Evolutionary conservation across 2,888 invertebrate genomes (phyloP), one percentile per base, ranked within the genome.

Genomic region (Ptycholaimellus sp.): DNA sequence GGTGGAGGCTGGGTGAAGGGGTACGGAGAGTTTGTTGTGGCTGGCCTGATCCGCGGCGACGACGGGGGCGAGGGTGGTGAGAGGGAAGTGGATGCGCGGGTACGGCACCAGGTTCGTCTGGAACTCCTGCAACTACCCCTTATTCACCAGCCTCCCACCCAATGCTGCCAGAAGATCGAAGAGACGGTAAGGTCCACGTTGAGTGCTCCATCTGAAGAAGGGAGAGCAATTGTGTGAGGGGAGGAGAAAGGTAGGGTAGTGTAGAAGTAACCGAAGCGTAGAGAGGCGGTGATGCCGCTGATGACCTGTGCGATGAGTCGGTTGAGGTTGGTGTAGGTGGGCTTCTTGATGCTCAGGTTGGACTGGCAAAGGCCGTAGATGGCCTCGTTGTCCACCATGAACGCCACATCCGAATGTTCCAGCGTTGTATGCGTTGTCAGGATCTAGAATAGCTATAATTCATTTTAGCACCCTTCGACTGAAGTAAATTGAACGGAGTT

Each of bases 381-480:
- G 27, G 83, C 82, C 35, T 50, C 50, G 32, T 50, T 50, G 35
- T 50, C 30, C 11, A 63, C 62, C 61, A 83, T 83, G 67, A 85
- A 87, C 35, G 85, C 82, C 63, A 83, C 85, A 68, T 83, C 83
- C 0, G 81, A 81, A 63, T 83, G 83, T 63, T 85, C 83, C 44
- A 68, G 48, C 41, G 85, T 85, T 36, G 85, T 85, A 67, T 87
- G 85, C 43, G 85, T 85, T 56, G 83, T 83, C 55, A 85, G 49
- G 38, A 87, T 82, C 1, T 83, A 82, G 67, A n/a, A n/a, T n/a
- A n/a, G n/a, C n/a, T n/a, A n/a, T n/a, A n/a, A n/a, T n/a, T n/a
- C n/a, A n/a, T 87, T 87, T 73, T 87, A 87, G 0, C 83, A 83
- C 57, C 85, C 83, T 30, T 83, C 83, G 11, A 85, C 81, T 13